phyloP scores from a whole-genome alignment of 2,888 invertebrate genomes.

The Scrobipalpa costella region DNA sequence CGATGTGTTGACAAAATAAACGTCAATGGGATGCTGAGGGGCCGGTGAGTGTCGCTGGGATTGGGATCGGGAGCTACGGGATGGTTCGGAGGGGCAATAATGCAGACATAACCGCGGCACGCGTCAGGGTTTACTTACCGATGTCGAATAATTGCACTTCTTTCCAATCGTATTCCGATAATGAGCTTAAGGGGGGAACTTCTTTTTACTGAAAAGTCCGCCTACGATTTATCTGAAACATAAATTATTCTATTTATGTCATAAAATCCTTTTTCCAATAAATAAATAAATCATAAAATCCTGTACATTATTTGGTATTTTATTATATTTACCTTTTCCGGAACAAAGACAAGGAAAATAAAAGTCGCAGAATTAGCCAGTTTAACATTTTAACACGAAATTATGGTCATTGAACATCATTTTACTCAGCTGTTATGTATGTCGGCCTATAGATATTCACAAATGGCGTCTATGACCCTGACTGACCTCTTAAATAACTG shows the following conservation, averaged over 20 bases:
- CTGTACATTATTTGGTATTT: too few relatives aligned
- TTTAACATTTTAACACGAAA: too few relatives aligned
- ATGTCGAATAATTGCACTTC: conserved; percentile 42
- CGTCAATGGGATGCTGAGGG: conserved; percentile 53
- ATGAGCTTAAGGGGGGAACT: neutral
- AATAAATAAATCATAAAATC: too few relatives aligned
- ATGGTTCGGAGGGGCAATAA: conserved; percentile 26
- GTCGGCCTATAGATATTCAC: neutral
- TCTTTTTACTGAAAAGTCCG: neutral
- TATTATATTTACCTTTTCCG: too few relatives aligned
- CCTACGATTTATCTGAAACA: neutral
- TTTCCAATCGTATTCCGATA: conserved; percentile 17
- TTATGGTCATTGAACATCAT: too few relatives aligned
- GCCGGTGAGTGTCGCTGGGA: conserved; percentile 48
- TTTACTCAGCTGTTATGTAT: too few relatives aligned
- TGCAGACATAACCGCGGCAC: conserved; percentile 41
- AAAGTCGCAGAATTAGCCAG: too few relatives aligned
- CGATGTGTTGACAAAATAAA: conserved; percentile 42
- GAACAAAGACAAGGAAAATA: too few relatives aligned
- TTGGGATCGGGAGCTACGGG: conserved; percentile 39
- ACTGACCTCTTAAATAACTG: conserved; percentile 21
- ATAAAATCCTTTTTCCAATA: too few relatives aligned
- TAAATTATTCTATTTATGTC: too few relatives aligned
- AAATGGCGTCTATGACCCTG: neutral
- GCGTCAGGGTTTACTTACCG: conserved; percentile 54